Conservation (phyloP, 2,113 vertebrate species). For the Hydropotes inermis region DNA sequence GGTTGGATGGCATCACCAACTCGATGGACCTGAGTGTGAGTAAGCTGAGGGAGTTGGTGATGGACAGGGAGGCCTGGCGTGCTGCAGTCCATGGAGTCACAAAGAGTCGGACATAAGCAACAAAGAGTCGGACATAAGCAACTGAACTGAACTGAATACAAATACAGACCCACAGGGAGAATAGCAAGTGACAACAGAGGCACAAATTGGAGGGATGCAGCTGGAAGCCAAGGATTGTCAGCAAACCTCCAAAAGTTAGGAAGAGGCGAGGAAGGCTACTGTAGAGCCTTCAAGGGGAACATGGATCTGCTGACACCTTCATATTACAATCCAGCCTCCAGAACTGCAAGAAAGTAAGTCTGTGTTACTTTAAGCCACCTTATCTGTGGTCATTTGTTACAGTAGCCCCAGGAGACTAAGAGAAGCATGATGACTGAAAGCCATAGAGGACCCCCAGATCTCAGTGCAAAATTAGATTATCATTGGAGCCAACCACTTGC, state of each 20-base stretch:
- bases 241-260: neutral
- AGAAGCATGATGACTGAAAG: neutral
- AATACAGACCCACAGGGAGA: neutral
- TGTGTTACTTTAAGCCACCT: neutral
- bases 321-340: neutral
- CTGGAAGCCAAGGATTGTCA: neutral
- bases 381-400: neutral
- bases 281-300: neutral
- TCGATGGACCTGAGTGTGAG: neutral
- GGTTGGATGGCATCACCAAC: neutral
- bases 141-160: neutral
- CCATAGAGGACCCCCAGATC: neutral
- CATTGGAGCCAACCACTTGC: neutral
- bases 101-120: neutral
- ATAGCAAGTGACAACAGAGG: accelerated
- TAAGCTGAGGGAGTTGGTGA: neutral
- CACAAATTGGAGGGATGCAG: neutral
- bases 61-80: neutral
- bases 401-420: neutral
- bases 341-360: neutral
- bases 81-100: neutral
- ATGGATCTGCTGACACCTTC: neutral
- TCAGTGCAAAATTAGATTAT: neutral
- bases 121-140: neutral
- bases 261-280: neutral